Percentiles rank a stretch among this genome's conserved stretches.
Conservation (phyloP, 2,113 vertebrate genomes). For the Leucopsar rothschildi region DNA sequence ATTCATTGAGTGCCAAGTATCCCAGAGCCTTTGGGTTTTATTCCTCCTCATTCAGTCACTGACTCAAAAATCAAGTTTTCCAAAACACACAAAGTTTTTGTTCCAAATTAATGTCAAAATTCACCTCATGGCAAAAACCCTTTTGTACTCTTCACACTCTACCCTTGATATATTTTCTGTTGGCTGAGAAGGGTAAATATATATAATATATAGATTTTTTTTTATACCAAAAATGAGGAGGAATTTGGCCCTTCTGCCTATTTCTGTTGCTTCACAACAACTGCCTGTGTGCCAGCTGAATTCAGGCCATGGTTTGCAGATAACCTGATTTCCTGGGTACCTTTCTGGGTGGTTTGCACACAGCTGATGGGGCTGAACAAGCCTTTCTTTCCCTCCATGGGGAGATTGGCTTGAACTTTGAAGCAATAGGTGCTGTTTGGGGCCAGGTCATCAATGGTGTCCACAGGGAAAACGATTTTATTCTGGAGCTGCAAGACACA, state of each 20-base stretch:
- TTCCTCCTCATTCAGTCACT: not conserved
- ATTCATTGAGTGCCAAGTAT: not conserved
- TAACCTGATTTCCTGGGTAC: not conserved
- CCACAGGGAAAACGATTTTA: not conserved
- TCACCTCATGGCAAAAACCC: not conserved
- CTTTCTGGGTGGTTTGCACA: constrained; percentile 53
- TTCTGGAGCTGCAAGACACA: constrained; percentile 20
- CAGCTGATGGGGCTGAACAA: constrained; percentile 51
- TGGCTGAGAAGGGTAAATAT: not conserved
- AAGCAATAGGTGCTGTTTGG: constrained; percentile 71
- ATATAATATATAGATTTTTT: not conserved
- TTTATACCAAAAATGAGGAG: not conserved
- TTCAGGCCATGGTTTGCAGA: fast-evolving
- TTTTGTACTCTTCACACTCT: not conserved
- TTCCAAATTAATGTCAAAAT: not conserved
- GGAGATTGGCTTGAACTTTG: constrained; percentile 47
- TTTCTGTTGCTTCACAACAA: not conserved
- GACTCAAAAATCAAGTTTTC: not conserved
- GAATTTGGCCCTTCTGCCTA: not conserved
- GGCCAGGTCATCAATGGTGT: constrained; percentile 33
- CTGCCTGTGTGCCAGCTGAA: not conserved
- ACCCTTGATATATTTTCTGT: not conserved
- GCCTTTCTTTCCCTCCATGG: fast-evolving
- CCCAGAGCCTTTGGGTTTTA: not conserved
- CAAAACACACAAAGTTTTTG: not conserved